Evolutionary conservation across 2,888 invertebrate species (phyloP).

Genomic region (Acrobasis consociella): DNA sequence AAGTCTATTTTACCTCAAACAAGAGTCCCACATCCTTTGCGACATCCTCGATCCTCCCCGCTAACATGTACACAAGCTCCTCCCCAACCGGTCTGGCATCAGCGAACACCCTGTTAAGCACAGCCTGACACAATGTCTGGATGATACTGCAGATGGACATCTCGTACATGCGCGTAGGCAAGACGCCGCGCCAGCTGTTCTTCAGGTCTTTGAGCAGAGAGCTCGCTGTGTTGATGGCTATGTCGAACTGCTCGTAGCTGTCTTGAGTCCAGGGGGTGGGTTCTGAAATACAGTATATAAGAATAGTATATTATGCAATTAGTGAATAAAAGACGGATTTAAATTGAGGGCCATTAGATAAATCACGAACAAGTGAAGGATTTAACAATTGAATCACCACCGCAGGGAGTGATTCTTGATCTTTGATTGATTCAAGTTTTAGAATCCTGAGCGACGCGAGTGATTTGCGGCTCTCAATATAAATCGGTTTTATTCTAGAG

Average conservation of each 20-base stretch:
- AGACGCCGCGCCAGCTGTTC: conserved; percentile 54
- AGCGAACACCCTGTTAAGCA: conserved; percentile 57
- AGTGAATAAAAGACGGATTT: no score
- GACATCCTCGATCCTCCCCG: conserved; percentile 55
- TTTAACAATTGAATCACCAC: no score
- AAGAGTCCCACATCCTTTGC: conserved; percentile 48
- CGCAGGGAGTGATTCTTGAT: no score
- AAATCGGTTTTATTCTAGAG: no score
- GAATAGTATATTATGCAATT: no score
- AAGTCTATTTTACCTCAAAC: no score
- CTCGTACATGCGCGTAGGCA: conserved; percentile 67
- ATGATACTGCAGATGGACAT: conserved; percentile 61
- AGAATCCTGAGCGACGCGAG: no score
- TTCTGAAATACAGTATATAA: conserved; percentile 45
- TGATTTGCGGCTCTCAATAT: no score
- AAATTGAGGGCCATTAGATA: no score
- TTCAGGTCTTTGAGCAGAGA: conserved; percentile 58
- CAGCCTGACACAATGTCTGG: conserved; percentile 56
- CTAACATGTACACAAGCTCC: conserved; percentile 62
- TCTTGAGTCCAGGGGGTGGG: conserved; percentile 56
- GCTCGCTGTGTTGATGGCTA: conserved; percentile 59
- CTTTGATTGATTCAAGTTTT: no score
- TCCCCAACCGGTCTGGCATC: conserved; percentile 59
- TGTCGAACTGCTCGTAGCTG: conserved; percentile 62
- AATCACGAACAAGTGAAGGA: no score